A percentile compares a stretch with the other conserved stretches of the same genome.
Conservation (phyloP, 2,797 vertebrate genomes). For the Stomatorhinus walkeri region DNA sequence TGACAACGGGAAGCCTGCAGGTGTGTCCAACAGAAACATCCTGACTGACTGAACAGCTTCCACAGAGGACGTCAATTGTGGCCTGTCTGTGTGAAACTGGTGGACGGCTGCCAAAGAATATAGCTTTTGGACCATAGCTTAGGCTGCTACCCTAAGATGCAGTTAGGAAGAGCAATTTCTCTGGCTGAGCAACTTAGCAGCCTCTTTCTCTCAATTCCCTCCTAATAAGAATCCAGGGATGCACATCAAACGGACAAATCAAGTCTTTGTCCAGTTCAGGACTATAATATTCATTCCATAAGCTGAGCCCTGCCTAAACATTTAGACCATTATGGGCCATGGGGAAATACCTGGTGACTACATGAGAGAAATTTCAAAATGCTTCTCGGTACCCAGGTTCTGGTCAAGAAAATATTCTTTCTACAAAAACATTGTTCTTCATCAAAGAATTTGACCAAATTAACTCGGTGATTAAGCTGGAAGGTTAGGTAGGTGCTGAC, state of each 20-base stretch:
- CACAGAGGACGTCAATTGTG: neutral
- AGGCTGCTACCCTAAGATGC: neutral
- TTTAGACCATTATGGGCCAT: neutral
- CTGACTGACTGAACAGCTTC: conserved; percentile 1
- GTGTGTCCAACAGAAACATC: conserved; percentile 4
- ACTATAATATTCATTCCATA: neutral
- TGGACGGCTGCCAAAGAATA: neutral
- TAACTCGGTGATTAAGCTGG: neutral
- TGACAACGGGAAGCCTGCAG: conserved; percentile 1
- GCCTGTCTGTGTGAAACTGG: neutral
- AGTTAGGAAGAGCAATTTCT: neutral
- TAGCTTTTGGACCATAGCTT: neutral
- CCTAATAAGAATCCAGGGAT: neutral
- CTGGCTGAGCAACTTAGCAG: neutral
- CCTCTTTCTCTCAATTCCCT: neutral
- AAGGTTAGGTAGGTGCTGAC: neutral
- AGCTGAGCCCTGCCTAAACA: neutral
- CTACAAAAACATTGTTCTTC: neutral
- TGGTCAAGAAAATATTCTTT: neutral
- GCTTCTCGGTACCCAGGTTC: neutral
- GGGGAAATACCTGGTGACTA: neutral
- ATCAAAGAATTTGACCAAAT: neutral
- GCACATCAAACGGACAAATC: neutral
- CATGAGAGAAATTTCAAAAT: neutral
- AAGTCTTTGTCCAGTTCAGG: neutral